Base-by-base conservation (phyloP, 2,888 invertebrate species). In the Pammene aurita region DNA sequence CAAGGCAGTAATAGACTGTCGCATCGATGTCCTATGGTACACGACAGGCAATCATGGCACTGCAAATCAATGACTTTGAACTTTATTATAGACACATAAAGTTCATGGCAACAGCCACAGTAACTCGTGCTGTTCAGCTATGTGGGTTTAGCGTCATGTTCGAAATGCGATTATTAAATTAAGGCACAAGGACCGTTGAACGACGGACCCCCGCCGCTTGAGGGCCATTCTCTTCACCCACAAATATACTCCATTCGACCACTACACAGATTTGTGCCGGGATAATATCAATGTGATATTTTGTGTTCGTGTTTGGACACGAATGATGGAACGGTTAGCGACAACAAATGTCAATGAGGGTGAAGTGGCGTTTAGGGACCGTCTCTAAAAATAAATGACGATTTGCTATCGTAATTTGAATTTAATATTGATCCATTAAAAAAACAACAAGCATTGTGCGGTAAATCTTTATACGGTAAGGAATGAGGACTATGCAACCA, bases 101-200 rank as follows among this genome's bases (percentile, higher is more conserved):
- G 69, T 60, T 64, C 67, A 61, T 52, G 18, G 42, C 7, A 44
- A 52, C 48, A 11, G 57, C 56, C 34, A 34, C 34, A 26, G 46
- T 65, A 55, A 46, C 54, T 60, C 48, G 41, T 10, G 26, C 35
- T 35, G 46, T 57, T 46, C 58, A 69, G 69, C 64, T 69, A 69
- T 69, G 69, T 69, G 69, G 69, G 69, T 69, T 77, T 75, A 62
- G 71, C 75, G 74, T 77, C 64, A 70, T 73, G 74, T 79, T 81
- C 78, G 78, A 79, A 83, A 81, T 74, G 83, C 84, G 86, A 87
- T 89, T 88, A 89, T 87, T 88, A 84, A 89, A 88, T 86, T 85
- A 85, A 85, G 81, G 77, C 78, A 80, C 72, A 75, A 77, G 82
- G 79, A 79, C 79, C 78, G 75, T 74, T 79, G 80, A 82, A 76